Evolutionary conservation across 2,797 vertebrate genomes (phyloP), one percentile per base, ranked within the genome.

Genomic region (Anisognathus igniventris): DNA sequence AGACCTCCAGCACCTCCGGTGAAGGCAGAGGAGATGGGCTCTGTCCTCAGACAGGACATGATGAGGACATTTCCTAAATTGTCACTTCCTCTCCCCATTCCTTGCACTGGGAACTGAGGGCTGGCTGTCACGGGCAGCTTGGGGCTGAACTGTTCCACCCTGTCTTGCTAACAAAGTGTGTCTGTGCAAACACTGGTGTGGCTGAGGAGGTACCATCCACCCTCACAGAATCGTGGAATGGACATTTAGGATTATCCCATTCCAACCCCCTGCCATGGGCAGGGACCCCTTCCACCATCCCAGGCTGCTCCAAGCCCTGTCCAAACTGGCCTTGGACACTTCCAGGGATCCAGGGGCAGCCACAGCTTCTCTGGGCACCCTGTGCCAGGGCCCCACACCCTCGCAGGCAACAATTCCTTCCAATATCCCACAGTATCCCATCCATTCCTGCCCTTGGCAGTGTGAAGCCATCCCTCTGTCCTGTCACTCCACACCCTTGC

Each of bases 221-320:
- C 37, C 23, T 18, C 39, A 13, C 0, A 14, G 37, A 33, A 44
- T 23, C 44, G 14, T 5, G 4, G 50, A 39, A 51, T 17, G 28
- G 8, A 64, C 21, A 5, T 57, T 44, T 4, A 40, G 44, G 44
- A 14, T 76, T 23, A 12, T 31, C 44, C 39, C 18, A 31, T 45
- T 51, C 28, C 64, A 70, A 13, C 1, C 6, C 11, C 8, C 9
- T 68, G 19, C 35, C 42, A 6, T 4, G 15, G 14, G 11, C 42
- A 75, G 28, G 28, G 21, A 70, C 57, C 31, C 3, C 1, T 82
- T 19, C 14, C 27, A 11, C 37, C 6, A 0, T 4, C 9, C 56
- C 86, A 57, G 6, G 7, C 0, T 70, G 24, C 37, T 56, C 56
- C 56, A 44, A 21, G 9, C 6, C 15, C 35, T 0, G 0, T 62